Conservation (phyloP, 2,888 invertebrate species). For the Cephus pulcher region DNA sequence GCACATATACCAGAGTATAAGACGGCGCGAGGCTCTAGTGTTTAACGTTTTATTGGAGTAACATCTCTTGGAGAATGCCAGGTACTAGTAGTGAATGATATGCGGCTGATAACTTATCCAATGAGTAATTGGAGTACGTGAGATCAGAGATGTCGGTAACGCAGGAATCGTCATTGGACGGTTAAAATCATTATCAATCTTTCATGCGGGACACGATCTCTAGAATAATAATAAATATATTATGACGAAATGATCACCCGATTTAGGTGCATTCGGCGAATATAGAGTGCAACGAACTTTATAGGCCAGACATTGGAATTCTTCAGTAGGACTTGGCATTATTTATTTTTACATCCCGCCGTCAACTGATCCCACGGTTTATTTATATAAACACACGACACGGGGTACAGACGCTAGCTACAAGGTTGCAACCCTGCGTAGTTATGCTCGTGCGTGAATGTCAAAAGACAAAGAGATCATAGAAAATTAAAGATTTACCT, state of each 20-base stretch:
- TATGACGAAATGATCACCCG: background rate
- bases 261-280: background rate
- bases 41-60: background rate
- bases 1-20: conserved; percentile 2
- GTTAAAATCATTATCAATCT: background rate
- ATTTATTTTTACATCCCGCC: background rate
- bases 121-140: background rate
- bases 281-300: background rate
- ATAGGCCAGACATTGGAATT: background rate
- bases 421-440: background rate
- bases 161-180: background rate
- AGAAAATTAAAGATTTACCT: conserved; percentile 36
- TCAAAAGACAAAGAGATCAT: background rate
- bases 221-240: background rate
- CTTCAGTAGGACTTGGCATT: background rate
- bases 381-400: background rate
- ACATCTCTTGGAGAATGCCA: background rate
- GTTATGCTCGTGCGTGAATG: background rate
- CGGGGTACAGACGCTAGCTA: background rate
- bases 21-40: background rate
- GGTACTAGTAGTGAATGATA: background rate
- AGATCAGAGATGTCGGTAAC: background rate
- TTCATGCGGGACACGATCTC: background rate
- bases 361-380: background rate
- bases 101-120: background rate